Evolutionary conservation across 2,113 vertebrate genomes (phyloP), one percentile per base, ranked within the genome.

Genomic region (Lepus americanus): DNA sequence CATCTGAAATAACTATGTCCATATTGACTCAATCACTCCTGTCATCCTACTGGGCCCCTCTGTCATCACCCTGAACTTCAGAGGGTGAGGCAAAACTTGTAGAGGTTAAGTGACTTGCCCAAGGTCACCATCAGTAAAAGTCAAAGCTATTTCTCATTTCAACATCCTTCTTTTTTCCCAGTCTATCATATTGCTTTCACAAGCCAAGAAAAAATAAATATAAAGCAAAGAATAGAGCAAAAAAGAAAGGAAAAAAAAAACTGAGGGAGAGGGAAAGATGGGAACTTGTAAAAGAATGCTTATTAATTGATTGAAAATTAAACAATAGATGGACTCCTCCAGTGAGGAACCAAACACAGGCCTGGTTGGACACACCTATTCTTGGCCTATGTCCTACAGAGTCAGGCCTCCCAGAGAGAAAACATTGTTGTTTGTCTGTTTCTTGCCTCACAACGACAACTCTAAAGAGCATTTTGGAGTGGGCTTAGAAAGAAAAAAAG

Each of bases 401-500:
- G 72, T 76, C 72, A 92, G 96, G 77, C 36, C 55, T 95, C 91
- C 59, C 36, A 87, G 76, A 77, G 59, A 94, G 76, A 94, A 95
- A 84, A 44, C 44, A 66, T 23, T 59, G 55, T 59, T 59, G 55
- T 59, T 59, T 59, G 55, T 84, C 84, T 82, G 90, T 87, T 33
- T 22, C 81, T 94, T 94, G 49, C 90, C 95, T 97, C 93, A 94
- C 91, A 77, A 91, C 96, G 79, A 74, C 27, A 95, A 49, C 44
- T 74, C 83, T 95, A 67, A 82, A 94, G 95, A 84, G 77, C 66
- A 90, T 66, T 84, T 89, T 39, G 19, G 90, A 92, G 70, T 88
- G 97, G 80, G 63, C 73, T 94, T 72, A 39, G 33, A n/a, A 95
- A 59, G 33, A n/a, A 96, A 44, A 44, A 44, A 44, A 44, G 44